Base-by-base conservation (phyloP, 2,888 invertebrate genomes). In the Melanotus villosus region DNA sequence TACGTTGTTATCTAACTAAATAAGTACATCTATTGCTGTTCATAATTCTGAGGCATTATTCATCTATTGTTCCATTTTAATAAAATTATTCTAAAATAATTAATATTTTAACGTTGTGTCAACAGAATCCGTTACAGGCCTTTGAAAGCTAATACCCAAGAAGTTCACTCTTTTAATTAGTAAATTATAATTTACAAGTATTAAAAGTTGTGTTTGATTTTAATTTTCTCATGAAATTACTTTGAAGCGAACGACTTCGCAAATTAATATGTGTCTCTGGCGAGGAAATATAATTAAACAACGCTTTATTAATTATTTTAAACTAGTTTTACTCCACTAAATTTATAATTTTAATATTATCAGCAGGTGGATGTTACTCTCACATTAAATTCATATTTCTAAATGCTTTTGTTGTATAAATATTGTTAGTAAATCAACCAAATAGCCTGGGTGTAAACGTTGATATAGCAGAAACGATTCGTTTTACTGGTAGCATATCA, bases 191-290 rank as follows among this genome's bases (percentile, higher is more conserved):
- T 21, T 21, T 47, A 47, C 47, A 47, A 47, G 21, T 47, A 47
- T 47, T 47, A 47, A 12, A 47, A 47, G n/a, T 47, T 23, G 47
- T 12, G 26, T 47, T 47, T 47, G 19, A 47, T 26, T 23, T 47
- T 21, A 12, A 23, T 47, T 47, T 12, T 23, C n/a, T 12, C 23
- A 26, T 26, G 23, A 47, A 47, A 47, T 47, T 47, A 47, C 5
- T 23, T 10, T 23, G 21, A 10, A 26, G 12, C 23, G 6, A 14
- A 19, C 18, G n/a, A 12, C 47, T 47, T 47, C n/a, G 47, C 7
- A 47, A 47, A 47, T 47, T 47, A 47, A 47, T 47, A 47, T 47
- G 23, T n/a, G n/a, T 43, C 7, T 47, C 26, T 47, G n/a, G 10
- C n/a, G 4, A 14, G 21, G 47, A n/a, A 47, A 23, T 12, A 23